Conservation (phyloP, 2,888 invertebrate species). For the Aromia moschata region DNA sequence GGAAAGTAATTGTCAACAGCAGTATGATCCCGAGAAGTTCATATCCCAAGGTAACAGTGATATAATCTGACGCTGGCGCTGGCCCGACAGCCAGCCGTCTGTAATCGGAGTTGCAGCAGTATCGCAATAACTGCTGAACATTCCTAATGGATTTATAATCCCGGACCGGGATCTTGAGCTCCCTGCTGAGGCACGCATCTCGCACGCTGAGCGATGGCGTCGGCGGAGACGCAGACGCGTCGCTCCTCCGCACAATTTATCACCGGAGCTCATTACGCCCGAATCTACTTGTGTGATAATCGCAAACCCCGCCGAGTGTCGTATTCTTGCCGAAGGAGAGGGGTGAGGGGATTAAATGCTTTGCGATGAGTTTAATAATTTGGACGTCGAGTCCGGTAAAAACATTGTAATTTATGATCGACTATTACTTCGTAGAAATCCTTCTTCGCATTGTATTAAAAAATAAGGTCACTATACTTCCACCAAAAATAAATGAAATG, state of each 20-base stretch:
- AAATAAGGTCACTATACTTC: too few relatives aligned
- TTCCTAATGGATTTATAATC: constrained; percentile 60
- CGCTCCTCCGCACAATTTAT: constrained; percentile 63
- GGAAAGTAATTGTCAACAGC: constrained; percentile 48
- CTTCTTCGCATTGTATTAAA: too few relatives aligned
- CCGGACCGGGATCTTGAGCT: constrained; percentile 47
- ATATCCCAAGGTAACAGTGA: constrained; percentile 60
- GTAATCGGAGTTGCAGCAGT: constrained; percentile 54
- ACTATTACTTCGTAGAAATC: too few relatives aligned
- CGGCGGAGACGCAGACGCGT: constrained; percentile 62
- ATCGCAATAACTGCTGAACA: constrained; percentile 55
- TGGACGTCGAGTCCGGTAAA: too few relatives aligned
- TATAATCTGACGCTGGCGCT: constrained; percentile 56
- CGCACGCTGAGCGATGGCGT: constrained; percentile 53
- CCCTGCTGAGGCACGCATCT: constrained; percentile 47
- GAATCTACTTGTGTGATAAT: constrained; percentile 53
- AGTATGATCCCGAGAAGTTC: constrained; percentile 50
- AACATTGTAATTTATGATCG: too few relatives aligned
- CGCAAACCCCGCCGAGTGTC: constrained; percentile 1
- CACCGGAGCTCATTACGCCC: constrained; percentile 65
- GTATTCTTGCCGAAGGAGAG: constrained; percentile 10
- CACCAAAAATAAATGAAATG: too few relatives aligned
- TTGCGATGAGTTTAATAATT: constrained; percentile 10
- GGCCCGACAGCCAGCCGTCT: constrained; percentile 36
- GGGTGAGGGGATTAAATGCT: constrained; percentile 2